Percentiles rank a stretch among this genome's conserved stretches.
phyloP scores from a whole-genome alignment of 1,140 invertebrate species.

The Drosophila nikananu region DNA sequence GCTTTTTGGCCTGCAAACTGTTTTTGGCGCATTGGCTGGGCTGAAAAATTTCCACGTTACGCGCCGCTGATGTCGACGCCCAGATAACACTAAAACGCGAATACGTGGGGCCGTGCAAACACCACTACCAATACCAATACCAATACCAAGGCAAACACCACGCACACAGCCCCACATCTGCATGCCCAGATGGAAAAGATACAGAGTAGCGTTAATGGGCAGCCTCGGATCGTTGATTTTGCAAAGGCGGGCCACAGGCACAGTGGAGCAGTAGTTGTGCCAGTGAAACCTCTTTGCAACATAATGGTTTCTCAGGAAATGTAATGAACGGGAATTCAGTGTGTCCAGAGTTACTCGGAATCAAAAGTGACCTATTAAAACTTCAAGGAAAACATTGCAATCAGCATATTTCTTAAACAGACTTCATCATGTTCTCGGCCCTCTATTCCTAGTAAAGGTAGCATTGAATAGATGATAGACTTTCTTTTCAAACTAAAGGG shows the following conservation, averaged over 20 bases:
- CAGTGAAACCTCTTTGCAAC: slow-evolving; percentile 16
- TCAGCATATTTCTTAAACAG: background rate
- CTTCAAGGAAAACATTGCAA: background rate
- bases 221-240: slow-evolving; percentile 52
- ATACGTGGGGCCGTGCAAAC: slow-evolving; percentile 46
- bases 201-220: slow-evolving; percentile 50
- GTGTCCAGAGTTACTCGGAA: background rate
- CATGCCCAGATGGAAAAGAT: slow-evolving; percentile 35
- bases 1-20: slow-evolving; percentile 44
- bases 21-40: slow-evolving; percentile 69
- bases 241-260: slow-evolving; percentile 14
- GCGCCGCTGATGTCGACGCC: slow-evolving; percentile 71
- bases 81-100: slow-evolving; percentile 74
- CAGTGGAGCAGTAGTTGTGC: slow-evolving; percentile 32
- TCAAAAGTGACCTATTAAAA: background rate
- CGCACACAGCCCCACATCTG: slow-evolving; percentile 36
- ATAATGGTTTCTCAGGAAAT: slow-evolving; percentile 18
- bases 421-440: background rate
- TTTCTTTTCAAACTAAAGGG: background rate
- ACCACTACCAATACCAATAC: slow-evolving; percentile 25
- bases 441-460: background rate
- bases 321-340: too few species aligned
- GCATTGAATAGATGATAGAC: background rate
- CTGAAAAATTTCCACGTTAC: slow-evolving; percentile 73
- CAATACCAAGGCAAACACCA: slow-evolving; percentile 21